phyloP scores from a whole-genome alignment of 2,113 vertebrate genomes.

The Verasper variegatus region DNA sequence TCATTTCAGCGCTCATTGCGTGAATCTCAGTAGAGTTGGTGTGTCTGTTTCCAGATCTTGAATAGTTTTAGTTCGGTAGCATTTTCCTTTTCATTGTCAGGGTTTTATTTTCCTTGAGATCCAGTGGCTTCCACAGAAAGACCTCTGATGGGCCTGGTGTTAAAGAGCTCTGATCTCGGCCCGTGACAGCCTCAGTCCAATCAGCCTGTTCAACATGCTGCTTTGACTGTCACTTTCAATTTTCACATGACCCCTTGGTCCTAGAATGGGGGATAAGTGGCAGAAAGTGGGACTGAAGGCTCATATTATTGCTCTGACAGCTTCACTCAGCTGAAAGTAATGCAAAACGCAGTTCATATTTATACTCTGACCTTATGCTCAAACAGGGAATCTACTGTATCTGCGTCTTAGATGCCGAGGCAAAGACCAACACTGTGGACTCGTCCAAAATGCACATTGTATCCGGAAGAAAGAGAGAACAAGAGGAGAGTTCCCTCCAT shows the following conservation, averaged over 20 bases:
- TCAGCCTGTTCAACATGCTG: conserved; percentile 93
- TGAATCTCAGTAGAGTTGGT: not conserved
- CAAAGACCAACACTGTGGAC: conserved; percentile 44
- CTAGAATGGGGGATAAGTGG: conserved; percentile 94
- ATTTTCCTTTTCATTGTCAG: not conserved
- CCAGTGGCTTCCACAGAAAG: conserved; percentile 34
- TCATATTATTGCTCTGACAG: conserved; percentile 98
- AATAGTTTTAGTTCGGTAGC: not conserved
- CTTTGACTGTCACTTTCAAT: conserved; percentile 98
- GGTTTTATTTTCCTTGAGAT: conserved; percentile 6
- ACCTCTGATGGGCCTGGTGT: conserved; percentile 69
- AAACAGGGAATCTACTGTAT: conserved; percentile 85
- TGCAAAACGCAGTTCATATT: conserved; percentile 99
- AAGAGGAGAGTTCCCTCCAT: conserved; percentile 2
- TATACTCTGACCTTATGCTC: conserved; percentile 92
- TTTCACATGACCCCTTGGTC: conserved; percentile 95
- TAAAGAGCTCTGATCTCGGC: conserved; percentile 86
- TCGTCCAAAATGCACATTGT: conserved; percentile 16
- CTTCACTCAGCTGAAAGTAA: conserved; percentile 99
- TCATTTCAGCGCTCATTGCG: not conserved
- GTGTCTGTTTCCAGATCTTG: not conserved
- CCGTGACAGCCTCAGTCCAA: conserved; percentile 84
- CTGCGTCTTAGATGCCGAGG: conserved; percentile 84
- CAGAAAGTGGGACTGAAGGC: conserved; percentile 95
- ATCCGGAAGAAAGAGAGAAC: conserved; percentile 26